Evolutionary conservation across 2,113 vertebrate genomes (phyloP).

Genomic region (Zosterops lateralis): DNA sequence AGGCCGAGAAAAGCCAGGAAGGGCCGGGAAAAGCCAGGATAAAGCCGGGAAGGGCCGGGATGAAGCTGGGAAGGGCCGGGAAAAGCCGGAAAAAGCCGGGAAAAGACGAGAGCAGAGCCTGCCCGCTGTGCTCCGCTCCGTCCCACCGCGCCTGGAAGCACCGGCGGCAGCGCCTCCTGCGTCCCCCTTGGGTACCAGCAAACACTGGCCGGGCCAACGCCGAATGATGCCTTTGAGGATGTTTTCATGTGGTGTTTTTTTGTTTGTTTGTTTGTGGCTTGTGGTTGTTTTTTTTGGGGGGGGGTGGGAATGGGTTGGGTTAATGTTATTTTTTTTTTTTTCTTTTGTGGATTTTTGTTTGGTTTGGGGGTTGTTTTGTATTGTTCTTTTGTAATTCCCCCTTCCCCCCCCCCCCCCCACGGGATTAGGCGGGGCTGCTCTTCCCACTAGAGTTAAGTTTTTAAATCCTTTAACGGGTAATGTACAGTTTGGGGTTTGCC

Average conservation of each 20-base stretch:
- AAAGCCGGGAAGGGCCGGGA: too few relatives aligned
- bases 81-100: too few relatives aligned
- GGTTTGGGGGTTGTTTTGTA: too few relatives aligned
- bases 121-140: background rate
- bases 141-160: background rate
- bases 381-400: too few relatives aligned
- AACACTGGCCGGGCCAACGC: fast-evolving
- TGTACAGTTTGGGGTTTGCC: fast-evolving
- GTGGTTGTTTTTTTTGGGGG: too few relatives aligned
- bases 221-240: fast-evolving
- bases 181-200: fast-evolving
- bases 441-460: background rate
- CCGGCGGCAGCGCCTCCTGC: background rate
- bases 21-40: fast-evolving
- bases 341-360: too few relatives aligned
- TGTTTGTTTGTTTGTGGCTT: too few relatives aligned
- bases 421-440: background rate
- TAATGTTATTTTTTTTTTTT: too few relatives aligned
- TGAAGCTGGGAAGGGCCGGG: too few relatives aligned
- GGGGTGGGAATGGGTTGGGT: too few relatives aligned
- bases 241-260: too few relatives aligned
- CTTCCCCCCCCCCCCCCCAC: too few relatives aligned
- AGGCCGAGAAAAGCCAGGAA: background rate
- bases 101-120: background rate
- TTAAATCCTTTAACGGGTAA: background rate